These are phyloP conservation scores for Rissa tridactyla DNA, from an alignment of 2,113 vertebrate species.

Conservation along the genomic window DNA sequence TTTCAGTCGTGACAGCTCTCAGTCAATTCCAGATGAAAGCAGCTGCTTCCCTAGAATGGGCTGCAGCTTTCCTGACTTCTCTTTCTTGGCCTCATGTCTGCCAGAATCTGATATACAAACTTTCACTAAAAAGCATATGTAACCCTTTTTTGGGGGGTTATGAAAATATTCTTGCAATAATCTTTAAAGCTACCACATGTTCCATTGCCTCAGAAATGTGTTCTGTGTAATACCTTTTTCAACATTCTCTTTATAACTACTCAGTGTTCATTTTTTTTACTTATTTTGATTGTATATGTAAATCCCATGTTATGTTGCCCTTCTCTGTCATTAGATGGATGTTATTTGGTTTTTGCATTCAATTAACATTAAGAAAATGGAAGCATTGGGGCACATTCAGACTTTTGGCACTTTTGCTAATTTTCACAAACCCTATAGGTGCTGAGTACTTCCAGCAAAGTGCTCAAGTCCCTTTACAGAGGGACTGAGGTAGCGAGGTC, in stretches of 20 bases:
- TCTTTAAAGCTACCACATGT: background rate
- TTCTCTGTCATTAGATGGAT: background rate
- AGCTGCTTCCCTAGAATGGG: background rate
- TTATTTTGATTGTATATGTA: background rate
- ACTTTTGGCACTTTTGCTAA: background rate
- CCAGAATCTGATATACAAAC: background rate
- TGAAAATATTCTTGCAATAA: background rate
- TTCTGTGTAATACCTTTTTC: background rate
- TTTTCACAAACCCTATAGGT: background rate
- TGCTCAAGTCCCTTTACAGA: background rate
- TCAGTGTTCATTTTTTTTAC: background rate
- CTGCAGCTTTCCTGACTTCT: background rate
- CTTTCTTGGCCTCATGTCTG: background rate
- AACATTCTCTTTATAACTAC: background rate
- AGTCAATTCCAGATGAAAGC: conserved; percentile 28
- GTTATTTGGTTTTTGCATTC: background rate
- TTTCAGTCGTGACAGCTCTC: background rate
- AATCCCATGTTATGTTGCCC: background rate
- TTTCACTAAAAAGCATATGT: background rate
- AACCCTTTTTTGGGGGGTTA: background rate
- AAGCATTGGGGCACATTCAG: background rate
- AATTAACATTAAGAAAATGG: background rate
- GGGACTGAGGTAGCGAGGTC: background rate
- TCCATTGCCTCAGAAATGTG: background rate
- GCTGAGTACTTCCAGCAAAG: background rate